A percentile compares a stretch with the other conserved stretches of the same genome.
Evolutionary conservation across 2,888 invertebrate species (phyloP).

Genomic region (Amiota communis): DNA sequence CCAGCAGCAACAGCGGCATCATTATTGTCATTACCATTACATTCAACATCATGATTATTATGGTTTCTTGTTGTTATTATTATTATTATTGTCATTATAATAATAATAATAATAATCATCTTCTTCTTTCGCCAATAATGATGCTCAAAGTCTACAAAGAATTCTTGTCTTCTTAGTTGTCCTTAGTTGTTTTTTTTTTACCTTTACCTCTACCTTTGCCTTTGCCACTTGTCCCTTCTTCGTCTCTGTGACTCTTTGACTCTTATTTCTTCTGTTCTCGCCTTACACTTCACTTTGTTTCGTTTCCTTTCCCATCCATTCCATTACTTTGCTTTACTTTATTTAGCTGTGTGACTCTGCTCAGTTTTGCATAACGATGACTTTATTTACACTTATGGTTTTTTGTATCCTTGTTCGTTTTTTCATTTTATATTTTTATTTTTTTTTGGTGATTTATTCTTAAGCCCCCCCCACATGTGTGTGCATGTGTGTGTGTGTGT

Average conservation of each 20-base stretch:
- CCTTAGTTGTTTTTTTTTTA: too few relatives aligned
- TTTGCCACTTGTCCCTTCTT: background rate
- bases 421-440: background rate
- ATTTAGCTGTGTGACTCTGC: background rate
- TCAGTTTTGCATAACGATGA: slow-evolving; percentile 8
- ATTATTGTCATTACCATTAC: background rate
- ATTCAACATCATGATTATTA: background rate
- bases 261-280: background rate
- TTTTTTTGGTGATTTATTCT: background rate
- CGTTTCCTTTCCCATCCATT: background rate
- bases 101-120: background rate
- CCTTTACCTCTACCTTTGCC: background rate
- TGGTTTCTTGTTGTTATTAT: slow-evolving; percentile 5
- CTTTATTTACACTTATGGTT: slow-evolving; percentile 6
- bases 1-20: background rate
- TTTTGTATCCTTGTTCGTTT: background rate
- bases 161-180: background rate
- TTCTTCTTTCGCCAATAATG: background rate
- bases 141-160: background rate
- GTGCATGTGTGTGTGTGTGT: slow-evolving; percentile 24
- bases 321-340: background rate
- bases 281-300: background rate
- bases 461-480: background rate
- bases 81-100: background rate
- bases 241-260: background rate